Conservation (phyloP, 2,797 vertebrate genomes). For the Astyanax mexicanus region DNA sequence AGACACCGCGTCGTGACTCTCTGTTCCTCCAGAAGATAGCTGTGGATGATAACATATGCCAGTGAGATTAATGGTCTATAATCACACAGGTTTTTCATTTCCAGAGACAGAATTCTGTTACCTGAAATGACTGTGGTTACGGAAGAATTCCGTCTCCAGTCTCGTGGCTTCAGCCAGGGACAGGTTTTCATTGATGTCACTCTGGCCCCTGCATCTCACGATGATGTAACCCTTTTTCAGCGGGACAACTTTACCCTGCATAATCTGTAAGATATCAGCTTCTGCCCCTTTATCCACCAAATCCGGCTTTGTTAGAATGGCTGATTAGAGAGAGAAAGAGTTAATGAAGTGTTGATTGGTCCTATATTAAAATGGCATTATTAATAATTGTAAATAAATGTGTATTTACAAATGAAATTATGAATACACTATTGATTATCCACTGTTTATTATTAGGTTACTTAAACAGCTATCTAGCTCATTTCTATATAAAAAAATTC, state of each 20-base stretch:
- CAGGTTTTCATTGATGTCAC: slow-evolving; percentile 74
- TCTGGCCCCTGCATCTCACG: slow-evolving; percentile 82
- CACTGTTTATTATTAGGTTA: no score
- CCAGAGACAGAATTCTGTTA: slow-evolving; percentile 46
- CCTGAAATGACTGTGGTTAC: slow-evolving; percentile 78
- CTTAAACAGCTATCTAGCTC: no score
- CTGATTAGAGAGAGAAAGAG: slow-evolving; percentile 40
- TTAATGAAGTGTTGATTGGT: no score
- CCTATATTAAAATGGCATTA: no score
- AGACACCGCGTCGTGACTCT: slow-evolving; percentile 73
- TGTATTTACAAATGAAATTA: no score
- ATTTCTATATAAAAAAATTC: no score
- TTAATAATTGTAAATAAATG: no score
- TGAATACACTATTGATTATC: no score
- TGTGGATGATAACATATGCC: slow-evolving; percentile 50
- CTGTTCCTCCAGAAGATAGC: slow-evolving; percentile 71
- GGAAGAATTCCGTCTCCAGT: slow-evolving; percentile 81
- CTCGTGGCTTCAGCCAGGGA: slow-evolving; percentile 71
- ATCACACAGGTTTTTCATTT: no score
- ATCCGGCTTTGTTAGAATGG: slow-evolving; percentile 84
- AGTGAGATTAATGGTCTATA: no score
- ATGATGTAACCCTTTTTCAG: slow-evolving; percentile 85
- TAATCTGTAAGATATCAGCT: slow-evolving; percentile 66
- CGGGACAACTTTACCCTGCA: slow-evolving; percentile 70
- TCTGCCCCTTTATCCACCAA: slow-evolving; percentile 81